Evolutionary conservation across 30 jellyfish, hydroid and myxozoan species (phyloP), one percentile per base, ranked within the genome.

Genomic region (Aurelia sp.): DNA sequence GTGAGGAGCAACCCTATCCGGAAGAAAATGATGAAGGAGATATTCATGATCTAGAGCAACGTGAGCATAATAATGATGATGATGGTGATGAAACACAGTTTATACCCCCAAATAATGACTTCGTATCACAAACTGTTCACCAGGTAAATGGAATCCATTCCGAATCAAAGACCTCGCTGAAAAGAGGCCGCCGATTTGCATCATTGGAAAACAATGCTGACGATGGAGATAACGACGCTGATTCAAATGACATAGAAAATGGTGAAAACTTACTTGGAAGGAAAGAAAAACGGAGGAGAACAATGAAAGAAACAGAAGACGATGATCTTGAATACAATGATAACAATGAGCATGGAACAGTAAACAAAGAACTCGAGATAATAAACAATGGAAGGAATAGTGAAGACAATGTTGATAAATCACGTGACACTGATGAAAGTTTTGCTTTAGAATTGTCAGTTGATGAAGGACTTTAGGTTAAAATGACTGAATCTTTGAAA

Each of bases 401-500:
- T 20, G 76, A 65, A 65, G 76, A 19, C 7, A 23, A 18, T 65
- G 76, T 12, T 44, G 15, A 44, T 44, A 44, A 44, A 16, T 44
- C 55, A 7, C 55, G 55, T 65, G 37, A 65, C 4, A 15, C 20
- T 44, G 76, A 70, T 37, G 62, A 70, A 11, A 40, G 63, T 16
- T 70, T 70, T 70, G 62, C 52, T 23, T 70, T 70, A 33, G 80
- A 70, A 37, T 40, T 70, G 80, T 70, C 80, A 15, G 31, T 23
- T 22, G 80, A 70, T 58, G 80, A 70, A 30, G 62, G 80, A 37
- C 66, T 40, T 59, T 59, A 59, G 11, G 0, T 59, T 59, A 44
- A 44, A 6, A 44, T 8, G 55, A 44, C 55, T 44, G 15, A 44
- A 44, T 44, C 55, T 4, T 44, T 44, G 55, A 44, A 10, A 44